Percentiles rank a stretch among this genome's conserved stretches.
Conservation (phyloP, 2,888 invertebrate species). For the Miltochrista miniata region DNA sequence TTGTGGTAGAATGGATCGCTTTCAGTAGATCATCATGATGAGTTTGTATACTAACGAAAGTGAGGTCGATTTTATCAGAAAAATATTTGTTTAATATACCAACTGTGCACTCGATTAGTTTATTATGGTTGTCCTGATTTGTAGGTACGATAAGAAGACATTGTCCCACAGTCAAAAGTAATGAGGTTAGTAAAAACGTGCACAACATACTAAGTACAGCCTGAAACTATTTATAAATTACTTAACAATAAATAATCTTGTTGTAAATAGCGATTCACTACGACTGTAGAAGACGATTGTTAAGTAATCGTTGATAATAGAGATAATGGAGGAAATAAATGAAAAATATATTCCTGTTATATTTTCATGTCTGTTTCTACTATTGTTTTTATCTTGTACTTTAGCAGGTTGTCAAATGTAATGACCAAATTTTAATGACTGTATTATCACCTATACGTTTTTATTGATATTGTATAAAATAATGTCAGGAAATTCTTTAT, state of each 20-base stretch:
- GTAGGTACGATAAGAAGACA: slow-evolving; percentile 3
- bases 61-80: slow-evolving; percentile 6
- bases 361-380: too few species aligned
- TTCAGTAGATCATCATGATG: slow-evolving; percentile 5
- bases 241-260: neutral
- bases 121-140: neutral
- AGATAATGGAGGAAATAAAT: neutral
- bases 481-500: too few species aligned
- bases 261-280: neutral
- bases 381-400: too few species aligned
- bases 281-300: too few species aligned
- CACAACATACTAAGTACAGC: slow-evolving; percentile 22
- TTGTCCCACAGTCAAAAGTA: slow-evolving; percentile 12
- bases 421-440: too few species aligned
- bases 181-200: slow-evolving; percentile 8
- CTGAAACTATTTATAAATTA: neutral
- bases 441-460: too few species aligned
- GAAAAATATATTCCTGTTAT: neutral
- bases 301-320: too few species aligned
- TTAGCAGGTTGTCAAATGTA: too few species aligned
- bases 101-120: slow-evolving; percentile 9
- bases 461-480: too few species aligned
- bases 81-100: slow-evolving; percentile 14
- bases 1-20: slow-evolving; percentile 7
- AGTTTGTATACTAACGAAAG: slow-evolving; percentile 3